Base-by-base conservation (phyloP, 2,888 invertebrate species). In the Agrochola lota region DNA sequence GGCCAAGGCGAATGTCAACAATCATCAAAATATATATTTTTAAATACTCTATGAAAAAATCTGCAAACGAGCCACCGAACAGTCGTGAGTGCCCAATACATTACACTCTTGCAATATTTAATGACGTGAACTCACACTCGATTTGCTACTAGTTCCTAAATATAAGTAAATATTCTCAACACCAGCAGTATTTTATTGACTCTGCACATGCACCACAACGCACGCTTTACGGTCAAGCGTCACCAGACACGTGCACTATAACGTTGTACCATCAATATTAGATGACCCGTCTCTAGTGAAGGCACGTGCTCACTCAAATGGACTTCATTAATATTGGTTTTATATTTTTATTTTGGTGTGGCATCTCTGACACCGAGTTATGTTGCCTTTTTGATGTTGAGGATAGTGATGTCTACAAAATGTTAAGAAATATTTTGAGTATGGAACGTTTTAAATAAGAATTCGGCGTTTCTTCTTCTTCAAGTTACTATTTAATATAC, bases 251-350 rank as follows among this genome's bases (percentile, higher is more conserved):
- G 89, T 89, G 90, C 87, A 82, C 86, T 80, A 80, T 88, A 90
- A 88, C 86, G 85, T 43, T 86, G 89, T 83, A 88, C 90, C 87
- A 93, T 94, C 91, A 93, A 94, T 94, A 93, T 92, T 93, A 93
- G 89, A 94, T 94, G 93, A 91, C 86, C 89, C 84, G 83, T 87
- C 84, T 82, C 81, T 85, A 79, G 77, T 20, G 68, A 59, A 43
- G 82, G 78, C 71, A 86, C 88, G 86, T 84, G 85, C 85, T 46
- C 81, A 66, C 88, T 81, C 85, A 86, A 90, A 91, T 86, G 81
- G 85, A 77, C 77, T 80, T 67, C 77, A 71, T 76, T 78, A 77
- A 78, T 84, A 74, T 82, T 78, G 49, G 73, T 80, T 69, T 78
- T 70, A 70, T 46, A 30, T n/a, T 74, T 63, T 71, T 71, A 55